Conservation (phyloP, 2,888 invertebrate species). For the Polydrusus tereticollis region DNA sequence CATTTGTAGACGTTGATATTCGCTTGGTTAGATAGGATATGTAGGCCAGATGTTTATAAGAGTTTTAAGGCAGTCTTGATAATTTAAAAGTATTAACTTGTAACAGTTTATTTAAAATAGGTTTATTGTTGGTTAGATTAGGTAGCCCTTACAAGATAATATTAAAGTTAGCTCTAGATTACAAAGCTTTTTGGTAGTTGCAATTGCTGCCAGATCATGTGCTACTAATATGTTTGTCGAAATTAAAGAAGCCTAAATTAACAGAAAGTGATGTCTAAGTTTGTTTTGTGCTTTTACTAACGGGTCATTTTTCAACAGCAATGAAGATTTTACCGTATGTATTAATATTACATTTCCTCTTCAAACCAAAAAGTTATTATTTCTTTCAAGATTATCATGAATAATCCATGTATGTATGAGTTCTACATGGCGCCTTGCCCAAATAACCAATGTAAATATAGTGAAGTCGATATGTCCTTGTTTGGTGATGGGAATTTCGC, state of each 20-base stretch:
- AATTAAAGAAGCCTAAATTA: not conserved
- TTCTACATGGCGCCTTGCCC: too few relatives aligned
- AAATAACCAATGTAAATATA: too few relatives aligned
- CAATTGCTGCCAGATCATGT: not conserved
- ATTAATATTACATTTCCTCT: too few relatives aligned
- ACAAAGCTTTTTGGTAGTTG: not conserved
- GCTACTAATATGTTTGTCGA: not conserved
- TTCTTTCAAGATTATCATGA: too few relatives aligned
- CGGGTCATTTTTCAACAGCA: not conserved
- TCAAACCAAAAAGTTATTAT: too few relatives aligned
- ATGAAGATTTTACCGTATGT: not conserved
- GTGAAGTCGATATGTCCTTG: too few relatives aligned
- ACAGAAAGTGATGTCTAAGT: not conserved
- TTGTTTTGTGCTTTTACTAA: constrained; percentile 15
- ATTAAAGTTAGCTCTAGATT: not conserved
- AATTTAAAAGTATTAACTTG: not conserved
- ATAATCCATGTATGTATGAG: too few relatives aligned
- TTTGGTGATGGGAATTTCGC: too few relatives aligned
- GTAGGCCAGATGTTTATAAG: constrained; percentile 1
- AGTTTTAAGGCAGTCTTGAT: not conserved
- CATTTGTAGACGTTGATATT: constrained; percentile 5
- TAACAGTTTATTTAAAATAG: not conserved
- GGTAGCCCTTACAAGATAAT: not conserved
- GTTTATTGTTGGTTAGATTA: not conserved
- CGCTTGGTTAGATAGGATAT: constrained; percentile 13